Evolutionary conservation across 2,888 invertebrate genomes (phyloP).

Genomic region (Coecobrya sp.): DNA sequence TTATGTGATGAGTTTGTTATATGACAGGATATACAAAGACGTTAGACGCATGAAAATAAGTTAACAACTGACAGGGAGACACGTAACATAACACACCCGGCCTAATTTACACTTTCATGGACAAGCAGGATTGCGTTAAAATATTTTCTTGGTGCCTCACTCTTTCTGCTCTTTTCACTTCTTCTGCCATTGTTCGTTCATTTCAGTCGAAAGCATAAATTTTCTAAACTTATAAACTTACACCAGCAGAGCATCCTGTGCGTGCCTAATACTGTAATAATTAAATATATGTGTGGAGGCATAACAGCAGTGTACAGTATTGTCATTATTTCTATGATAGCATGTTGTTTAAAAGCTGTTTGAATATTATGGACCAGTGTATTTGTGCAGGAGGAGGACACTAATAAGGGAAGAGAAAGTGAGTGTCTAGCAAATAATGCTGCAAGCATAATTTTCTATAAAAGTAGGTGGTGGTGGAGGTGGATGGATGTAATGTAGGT

Average conservation of each 20-base stretch:
- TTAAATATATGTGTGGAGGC: neutral
- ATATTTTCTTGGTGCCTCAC: neutral
- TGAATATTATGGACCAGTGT: neutral
- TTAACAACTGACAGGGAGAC: neutral
- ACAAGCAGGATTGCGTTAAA: slow-evolving; percentile 30
- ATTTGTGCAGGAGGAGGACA: neutral
- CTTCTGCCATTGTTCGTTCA: neutral
- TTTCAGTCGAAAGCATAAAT: slow-evolving; percentile 64
- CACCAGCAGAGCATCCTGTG: neutral
- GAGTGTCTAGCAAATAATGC: slow-evolving; percentile 10
- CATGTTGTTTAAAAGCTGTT: neutral
- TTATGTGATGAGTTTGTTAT: slow-evolving; percentile 80
- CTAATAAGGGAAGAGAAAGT: neutral
- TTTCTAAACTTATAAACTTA: neutral
- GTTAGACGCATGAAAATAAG: neutral
- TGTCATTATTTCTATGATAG: neutral
- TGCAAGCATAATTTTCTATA: neutral
- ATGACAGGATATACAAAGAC: slow-evolving; percentile 80
- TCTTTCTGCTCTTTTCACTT: neutral
- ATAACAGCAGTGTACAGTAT: neutral
- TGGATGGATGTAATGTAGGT: neutral
- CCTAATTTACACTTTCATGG: slow-evolving; percentile 72
- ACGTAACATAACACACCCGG: slow-evolving; percentile 29
- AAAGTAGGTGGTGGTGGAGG: neutral
- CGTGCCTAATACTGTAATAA: neutral